Conservation (phyloP, 2,888 invertebrate species). For the Syrphus vitripennis region DNA sequence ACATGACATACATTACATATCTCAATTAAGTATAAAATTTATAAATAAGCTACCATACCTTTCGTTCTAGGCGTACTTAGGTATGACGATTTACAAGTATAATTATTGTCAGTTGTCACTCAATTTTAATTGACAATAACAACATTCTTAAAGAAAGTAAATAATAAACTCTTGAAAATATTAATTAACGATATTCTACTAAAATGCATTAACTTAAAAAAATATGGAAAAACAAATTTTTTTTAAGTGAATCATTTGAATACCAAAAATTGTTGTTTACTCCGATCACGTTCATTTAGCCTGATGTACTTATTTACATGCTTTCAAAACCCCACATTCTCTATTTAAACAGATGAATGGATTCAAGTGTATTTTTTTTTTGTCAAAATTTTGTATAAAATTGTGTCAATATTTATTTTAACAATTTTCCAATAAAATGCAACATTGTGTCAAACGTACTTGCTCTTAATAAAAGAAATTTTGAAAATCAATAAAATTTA, state of each 20-base stretch:
- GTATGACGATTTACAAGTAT: too few relatives aligned
- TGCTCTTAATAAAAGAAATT: background rate
- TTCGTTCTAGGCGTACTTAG: too few relatives aligned
- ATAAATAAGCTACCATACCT: too few relatives aligned
- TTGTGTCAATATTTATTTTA: background rate
- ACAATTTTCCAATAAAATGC: background rate
- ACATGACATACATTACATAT: too few relatives aligned
- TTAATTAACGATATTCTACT: background rate
- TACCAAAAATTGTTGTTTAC: background rate
- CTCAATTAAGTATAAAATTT: too few relatives aligned
- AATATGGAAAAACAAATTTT: background rate
- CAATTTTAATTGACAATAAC: too few relatives aligned
- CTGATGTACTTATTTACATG: background rate
- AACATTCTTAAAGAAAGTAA: too few relatives aligned
- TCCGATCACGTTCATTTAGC: background rate
- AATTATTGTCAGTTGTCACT: too few relatives aligned
- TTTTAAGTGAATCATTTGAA: background rate
- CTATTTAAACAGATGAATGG: background rate
- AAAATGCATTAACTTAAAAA: background rate
- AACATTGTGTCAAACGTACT: background rate
- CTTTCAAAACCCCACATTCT: background rate
- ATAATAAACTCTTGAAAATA: background rate
- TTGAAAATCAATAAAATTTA: too few relatives aligned
- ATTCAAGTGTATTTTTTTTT: background rate
- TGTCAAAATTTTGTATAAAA: background rate